Base-by-base conservation (phyloP, 2,888 invertebrate genomes). In the Polyommatus icarus region DNA sequence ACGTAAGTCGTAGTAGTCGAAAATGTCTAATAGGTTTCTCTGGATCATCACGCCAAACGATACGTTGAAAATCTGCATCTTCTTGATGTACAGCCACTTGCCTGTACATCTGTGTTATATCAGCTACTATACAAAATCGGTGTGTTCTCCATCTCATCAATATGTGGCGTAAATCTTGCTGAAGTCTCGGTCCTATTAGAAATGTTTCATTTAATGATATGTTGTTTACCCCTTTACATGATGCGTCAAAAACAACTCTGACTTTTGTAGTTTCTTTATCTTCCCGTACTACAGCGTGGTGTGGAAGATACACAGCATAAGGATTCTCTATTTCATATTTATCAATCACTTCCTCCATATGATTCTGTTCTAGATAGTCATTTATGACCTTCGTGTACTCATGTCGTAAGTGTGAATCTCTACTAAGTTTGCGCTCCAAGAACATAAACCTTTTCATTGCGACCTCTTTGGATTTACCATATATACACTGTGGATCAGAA, bases 131-230 rank as follows among this genome's bases (percentile, higher is more conserved):
- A 76, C 76, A 57, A 18, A 81, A 78, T 4, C 75, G 76, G 71
- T 80, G 40, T 40, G 40, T 40, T 40, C 7, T 40, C 40, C 40
- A 40, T 40, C 40, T 40, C 40, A 40, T 40, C 8, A 40, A 8
- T 40, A 40, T 40, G 40, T 40, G 40, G 8, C 40, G 40, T 40
- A 40, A 40, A 71, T 80, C 80, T 32, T 24, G 57, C 67, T 82
- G 82, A 18, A 82, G 46, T 1, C 77, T 78, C 1, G 81, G 81
- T 40, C 82, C 81, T 4, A 80, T 76, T 78, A 81, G 77, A 18
- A 82, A 76, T 6, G 29, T 29, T 15, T 81, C 79, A 71, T 82
- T 82, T n/a, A 81, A 54, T 0, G 82, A 82, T 5, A 80, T 76
- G 0, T 79, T 80, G 46, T 80, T 81, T 1, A 10, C 29, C 10